Base-by-base conservation (phyloP, 2,888 invertebrate species). In the Listrodromus nycthemerus region DNA sequence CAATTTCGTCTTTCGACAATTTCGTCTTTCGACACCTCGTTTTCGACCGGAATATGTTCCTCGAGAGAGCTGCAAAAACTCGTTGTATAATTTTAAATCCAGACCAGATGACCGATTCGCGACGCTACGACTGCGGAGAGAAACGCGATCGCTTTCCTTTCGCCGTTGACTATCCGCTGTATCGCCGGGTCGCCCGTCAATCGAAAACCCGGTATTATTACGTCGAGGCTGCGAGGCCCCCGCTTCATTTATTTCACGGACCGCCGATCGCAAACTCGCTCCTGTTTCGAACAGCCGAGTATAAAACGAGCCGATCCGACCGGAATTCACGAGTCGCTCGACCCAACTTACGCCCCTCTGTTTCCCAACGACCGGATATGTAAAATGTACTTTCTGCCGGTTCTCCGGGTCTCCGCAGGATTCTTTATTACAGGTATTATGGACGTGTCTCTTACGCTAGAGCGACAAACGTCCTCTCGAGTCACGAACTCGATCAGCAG, bases 131-230 rank as follows among this genome's bases (percentile, higher is more conserved):
- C 63, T 78, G 69, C 52, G 21, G 30, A 58, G 30, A 58, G 80
- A 74, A 84, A 84, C 80, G 76, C 80, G 80, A 83, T 84, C 69
- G 84, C 84, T 81, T 84, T 84, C 78, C 81, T 84, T 84, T 84
- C 84, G 78, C 83, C 71, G 73, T 37, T 24, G 6, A 21, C 58
- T 71, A 67, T 63, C 79, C 69, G 41, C 41, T 16, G 16, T 45
- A 45, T 45, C 41, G 4, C 41, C 41, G 41, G 41, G 13, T 66
- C 77, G 67, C 63, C 41, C 73, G 70, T 69, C 74, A 48, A 48
- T 66, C 80, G 65, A 37, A 52, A 71, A 65, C 65, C 55, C 65
- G 77, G 70, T 74, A 81, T 74, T 84, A 84, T 84, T 84, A 71
- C 76, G 67, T 79, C 74, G 80, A 65, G 86, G 3, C 5, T 4